Conservation (phyloP, 2,888 invertebrate species). For the Vannuccia rotundouncinata region DNA sequence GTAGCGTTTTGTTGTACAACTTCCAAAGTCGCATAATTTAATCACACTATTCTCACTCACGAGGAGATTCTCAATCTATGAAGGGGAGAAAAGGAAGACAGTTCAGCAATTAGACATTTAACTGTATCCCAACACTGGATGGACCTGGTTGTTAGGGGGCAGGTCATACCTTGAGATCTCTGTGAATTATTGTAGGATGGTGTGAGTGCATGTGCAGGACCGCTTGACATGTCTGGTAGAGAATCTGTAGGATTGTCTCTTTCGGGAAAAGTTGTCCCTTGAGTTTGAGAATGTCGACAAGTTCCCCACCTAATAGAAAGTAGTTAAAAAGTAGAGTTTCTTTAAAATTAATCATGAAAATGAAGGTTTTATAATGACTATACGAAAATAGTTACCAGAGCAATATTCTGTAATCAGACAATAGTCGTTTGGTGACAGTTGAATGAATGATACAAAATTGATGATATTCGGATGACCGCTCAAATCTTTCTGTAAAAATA, state of each 20-base stretch:
- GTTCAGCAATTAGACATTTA: not conserved
- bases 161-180: conserved; percentile 60
- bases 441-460: conserved; percentile 67
- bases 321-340: too few relatives aligned
- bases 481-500: conserved; percentile 65
- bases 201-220: conserved; percentile 88
- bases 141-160: not conserved
- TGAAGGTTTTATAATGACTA: too few relatives aligned
- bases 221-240: conserved; percentile 81
- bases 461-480: conserved; percentile 85
- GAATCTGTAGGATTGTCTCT: conserved; percentile 65
- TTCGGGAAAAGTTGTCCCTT: conserved; percentile 47
- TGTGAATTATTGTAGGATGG: conserved; percentile 80
- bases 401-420: not conserved
- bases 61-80: conserved; percentile 60
- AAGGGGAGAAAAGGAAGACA: conserved; percentile 58
- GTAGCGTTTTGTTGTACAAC: conserved; percentile 75
- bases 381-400: too few relatives aligned
- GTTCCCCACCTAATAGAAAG: conserved; percentile 49
- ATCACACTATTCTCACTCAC: conserved; percentile 75
- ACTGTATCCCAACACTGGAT: not conserved
- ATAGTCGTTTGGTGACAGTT: not conserved
- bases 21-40: conserved; percentile 95
- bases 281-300: conserved; percentile 51
- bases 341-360: too few relatives aligned